A percentile compares a stretch with the other conserved stretches of the same genome.
Conservation (phyloP, 2,888 invertebrate species). For the Agelastica alni region DNA sequence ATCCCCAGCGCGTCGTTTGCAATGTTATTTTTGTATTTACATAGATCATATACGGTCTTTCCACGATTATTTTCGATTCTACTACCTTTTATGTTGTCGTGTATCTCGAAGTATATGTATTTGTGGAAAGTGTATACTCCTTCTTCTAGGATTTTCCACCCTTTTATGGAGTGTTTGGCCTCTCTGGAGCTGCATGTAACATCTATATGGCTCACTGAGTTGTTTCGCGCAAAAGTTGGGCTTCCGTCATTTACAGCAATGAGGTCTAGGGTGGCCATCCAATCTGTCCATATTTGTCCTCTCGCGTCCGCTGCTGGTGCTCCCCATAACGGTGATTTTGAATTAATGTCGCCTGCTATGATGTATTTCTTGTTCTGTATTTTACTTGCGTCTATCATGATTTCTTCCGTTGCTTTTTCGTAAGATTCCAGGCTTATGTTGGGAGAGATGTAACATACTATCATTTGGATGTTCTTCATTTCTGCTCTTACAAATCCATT, state of each 20-base stretch:
- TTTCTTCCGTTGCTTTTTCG: too few relatives aligned
- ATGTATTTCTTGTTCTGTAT: neutral
- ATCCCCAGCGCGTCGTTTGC: too few relatives aligned
- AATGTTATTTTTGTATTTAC: too few relatives aligned
- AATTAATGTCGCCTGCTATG: conserved; percentile 6
- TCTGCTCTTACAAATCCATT: conserved; percentile 3
- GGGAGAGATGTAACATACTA: conserved; percentile 11
- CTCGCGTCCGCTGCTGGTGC: neutral
- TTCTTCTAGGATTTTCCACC: neutral
- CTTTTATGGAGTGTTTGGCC: too few relatives aligned
- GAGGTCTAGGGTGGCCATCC: neutral
- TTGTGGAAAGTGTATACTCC: neutral
- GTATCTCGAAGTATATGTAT: neutral
- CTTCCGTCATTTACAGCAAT: conserved; percentile 2
- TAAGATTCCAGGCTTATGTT: too few relatives aligned
- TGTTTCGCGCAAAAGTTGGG: too few relatives aligned
- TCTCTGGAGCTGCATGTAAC: too few relatives aligned
- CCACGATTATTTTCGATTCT: too few relatives aligned
- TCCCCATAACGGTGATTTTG: conserved; percentile 7
- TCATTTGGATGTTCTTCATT: neutral
- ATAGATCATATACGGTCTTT: too few relatives aligned
- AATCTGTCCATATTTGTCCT: too few relatives aligned
- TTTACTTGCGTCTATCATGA: neutral
- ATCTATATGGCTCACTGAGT: too few relatives aligned
- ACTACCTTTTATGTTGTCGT: neutral